These are phyloP conservation scores for Podarcis raffonei DNA, from an alignment of 2,113 vertebrate species.

Conservation along the genomic window DNA sequence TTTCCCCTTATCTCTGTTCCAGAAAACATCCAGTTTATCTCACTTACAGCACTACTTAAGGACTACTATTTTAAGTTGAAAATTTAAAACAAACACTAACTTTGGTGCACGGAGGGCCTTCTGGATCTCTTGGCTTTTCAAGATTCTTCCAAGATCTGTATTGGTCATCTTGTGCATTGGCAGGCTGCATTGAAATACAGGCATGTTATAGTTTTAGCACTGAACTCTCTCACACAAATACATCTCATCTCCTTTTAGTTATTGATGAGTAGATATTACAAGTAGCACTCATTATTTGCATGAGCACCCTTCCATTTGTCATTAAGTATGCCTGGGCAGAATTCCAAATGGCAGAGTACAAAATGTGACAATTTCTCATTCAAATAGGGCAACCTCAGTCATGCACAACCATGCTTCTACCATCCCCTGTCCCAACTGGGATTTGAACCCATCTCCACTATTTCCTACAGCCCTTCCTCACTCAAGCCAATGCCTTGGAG, in stretches of 20 bases:
- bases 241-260: neutral
- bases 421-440: neutral
- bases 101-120: conserved; percentile 90
- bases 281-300: rapidly evolving
- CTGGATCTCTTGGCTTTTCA: conserved; percentile 96
- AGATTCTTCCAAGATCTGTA: conserved; percentile 92
- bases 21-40: neutral
- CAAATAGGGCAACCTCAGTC: neutral
- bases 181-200: conserved; percentile 71
- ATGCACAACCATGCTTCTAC: neutral
- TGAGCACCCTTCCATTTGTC: neutral
- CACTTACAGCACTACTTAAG: neutral
- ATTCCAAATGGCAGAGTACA: neutral
- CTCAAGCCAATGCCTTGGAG: neutral
- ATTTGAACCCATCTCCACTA: neutral
- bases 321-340: too few species aligned
- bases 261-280: too few species aligned
- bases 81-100: conserved; percentile 70
- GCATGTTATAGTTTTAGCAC: neutral
- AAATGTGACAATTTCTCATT: neutral
- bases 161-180: conserved; percentile 99
- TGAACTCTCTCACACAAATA: neutral
- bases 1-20: neutral
- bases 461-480: neutral
- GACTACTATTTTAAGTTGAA: neutral